A percentile compares a stretch with the other conserved stretches of the same genome.
Conservation (phyloP, 2,888 invertebrate genomes). For the Portevinia maculata region DNA sequence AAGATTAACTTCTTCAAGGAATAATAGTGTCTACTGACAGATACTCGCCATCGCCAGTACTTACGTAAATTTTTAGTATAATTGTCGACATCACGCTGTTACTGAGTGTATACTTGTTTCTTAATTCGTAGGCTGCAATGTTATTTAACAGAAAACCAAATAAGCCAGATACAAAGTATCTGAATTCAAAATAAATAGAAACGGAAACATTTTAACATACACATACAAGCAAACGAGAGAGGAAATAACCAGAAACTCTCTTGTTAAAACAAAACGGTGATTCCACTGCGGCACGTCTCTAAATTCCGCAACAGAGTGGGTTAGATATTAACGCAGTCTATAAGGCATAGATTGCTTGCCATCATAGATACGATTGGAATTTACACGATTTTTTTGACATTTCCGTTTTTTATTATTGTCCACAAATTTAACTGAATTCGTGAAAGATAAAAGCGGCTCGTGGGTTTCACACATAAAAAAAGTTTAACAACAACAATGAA, state of each 20-base stretch:
- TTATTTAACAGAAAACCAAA: too few species aligned
- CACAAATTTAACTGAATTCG: background rate
- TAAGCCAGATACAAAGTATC: too few species aligned
- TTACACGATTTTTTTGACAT: background rate
- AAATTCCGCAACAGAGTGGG: constrained; percentile 4
- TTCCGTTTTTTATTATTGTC: constrained; percentile 11
- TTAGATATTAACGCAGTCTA: background rate
- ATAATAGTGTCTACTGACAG: constrained; percentile 10
- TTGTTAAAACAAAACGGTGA: constrained; percentile 2
- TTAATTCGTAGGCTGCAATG: too few species aligned
- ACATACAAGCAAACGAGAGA: too few species aligned
- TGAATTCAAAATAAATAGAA: too few species aligned
- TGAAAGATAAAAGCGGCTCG: background rate
- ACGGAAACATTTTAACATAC: too few species aligned
- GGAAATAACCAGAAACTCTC: constrained; percentile 3
- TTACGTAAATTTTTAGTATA: too few species aligned
- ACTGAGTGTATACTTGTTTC: too few species aligned
- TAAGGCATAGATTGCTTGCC: background rate
- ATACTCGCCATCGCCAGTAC: too few species aligned
- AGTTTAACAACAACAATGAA: background rate
- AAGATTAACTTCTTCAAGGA: constrained; percentile 23
- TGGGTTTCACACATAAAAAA: constrained; percentile 10
- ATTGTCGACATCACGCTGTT: too few species aligned
- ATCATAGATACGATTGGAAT: background rate
- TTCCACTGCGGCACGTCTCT: constrained; percentile 8